Conservation (phyloP, 2,888 invertebrate species). For the Leptopterna dolabrata region DNA sequence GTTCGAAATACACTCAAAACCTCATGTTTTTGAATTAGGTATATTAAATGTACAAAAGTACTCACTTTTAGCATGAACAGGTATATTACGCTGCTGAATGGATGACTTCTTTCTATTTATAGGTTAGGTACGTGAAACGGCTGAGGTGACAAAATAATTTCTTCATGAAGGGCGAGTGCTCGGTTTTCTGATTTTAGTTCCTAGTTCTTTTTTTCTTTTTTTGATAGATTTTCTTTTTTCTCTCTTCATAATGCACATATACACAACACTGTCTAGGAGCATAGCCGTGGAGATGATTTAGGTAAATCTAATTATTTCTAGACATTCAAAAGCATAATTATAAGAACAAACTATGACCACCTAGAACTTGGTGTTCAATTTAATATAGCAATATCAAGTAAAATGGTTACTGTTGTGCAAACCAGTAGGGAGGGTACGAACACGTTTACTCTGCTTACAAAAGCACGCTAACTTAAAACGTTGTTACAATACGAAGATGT, state of each 20-base stretch:
- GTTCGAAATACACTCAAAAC: constrained; percentile 42
- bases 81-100: not conserved
- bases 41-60: constrained; percentile 54
- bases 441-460: constrained; percentile 16
- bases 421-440: not conserved
- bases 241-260: not conserved
- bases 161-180: not conserved
- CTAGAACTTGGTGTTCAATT: constrained; percentile 23
- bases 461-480: constrained; percentile 33
- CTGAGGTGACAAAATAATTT: constrained; percentile 41
- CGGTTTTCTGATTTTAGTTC: not conserved
- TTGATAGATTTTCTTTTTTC: no score
- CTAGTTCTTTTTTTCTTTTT: not conserved
- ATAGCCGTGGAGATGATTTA: constrained; percentile 42
- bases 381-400: constrained; percentile 9
- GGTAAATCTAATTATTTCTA: constrained; percentile 37
- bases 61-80: constrained; percentile 39
- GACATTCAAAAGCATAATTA: constrained; percentile 51
- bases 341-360: constrained; percentile 30
- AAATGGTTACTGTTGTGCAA: constrained; percentile 1
- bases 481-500: constrained; percentile 42
- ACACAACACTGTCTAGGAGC: constrained; percentile 31
- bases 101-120: not conserved
- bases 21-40: constrained; percentile 34
- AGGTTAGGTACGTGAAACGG: not conserved